A percentile compares a stretch with the other conserved stretches of the same genome.
phyloP scores from a whole-genome alignment of 1,140 invertebrate genomes.

The Scaptodrosophila lebanonensis region DNA sequence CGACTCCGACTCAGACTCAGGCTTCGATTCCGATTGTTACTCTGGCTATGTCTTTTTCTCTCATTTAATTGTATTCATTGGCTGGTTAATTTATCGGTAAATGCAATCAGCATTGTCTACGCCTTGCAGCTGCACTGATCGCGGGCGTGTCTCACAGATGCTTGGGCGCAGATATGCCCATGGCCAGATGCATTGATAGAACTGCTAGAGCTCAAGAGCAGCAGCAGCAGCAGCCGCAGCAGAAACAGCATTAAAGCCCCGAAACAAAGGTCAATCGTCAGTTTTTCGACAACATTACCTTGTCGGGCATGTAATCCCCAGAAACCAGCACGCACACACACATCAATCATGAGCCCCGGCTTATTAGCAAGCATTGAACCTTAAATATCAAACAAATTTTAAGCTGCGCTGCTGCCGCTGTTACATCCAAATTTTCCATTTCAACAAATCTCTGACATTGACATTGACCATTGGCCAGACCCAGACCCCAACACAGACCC shows the following conservation, averaged over 20 bases:
- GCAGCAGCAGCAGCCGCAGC: constrained; percentile 7
- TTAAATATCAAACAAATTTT: constrained; percentile 30
- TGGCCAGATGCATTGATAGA: constrained; percentile 42
- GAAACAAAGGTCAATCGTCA: constrained; percentile 40
- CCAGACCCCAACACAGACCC: too few species aligned
- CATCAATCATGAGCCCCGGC: constrained; percentile 57
- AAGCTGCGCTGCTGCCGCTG: constrained; percentile 15
- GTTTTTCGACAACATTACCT: constrained; percentile 9
- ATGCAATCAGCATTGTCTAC: constrained; percentile 68
- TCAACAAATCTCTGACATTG: constrained; percentile 68
- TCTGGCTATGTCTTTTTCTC: not conserved
- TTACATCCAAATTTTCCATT: constrained; percentile 61
- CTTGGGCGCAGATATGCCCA: constrained; percentile 24
- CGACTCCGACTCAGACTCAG: not conserved
- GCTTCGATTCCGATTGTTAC: constrained; percentile 18
- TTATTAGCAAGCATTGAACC: constrained; percentile 44
- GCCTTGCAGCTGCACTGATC: constrained; percentile 26
- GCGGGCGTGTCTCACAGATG: constrained; percentile 52
- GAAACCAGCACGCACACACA: constrained; percentile 15
- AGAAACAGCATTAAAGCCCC: constrained; percentile 2
- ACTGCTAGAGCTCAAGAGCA: constrained; percentile 11
- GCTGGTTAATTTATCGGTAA: constrained; percentile 69
- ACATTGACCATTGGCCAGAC: constrained; percentile 53
- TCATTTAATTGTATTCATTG: constrained; percentile 72
- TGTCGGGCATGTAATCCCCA: constrained; percentile 56